phyloP scores from a whole-genome alignment of 1,140 invertebrate species.

The Lethrus apterus region DNA sequence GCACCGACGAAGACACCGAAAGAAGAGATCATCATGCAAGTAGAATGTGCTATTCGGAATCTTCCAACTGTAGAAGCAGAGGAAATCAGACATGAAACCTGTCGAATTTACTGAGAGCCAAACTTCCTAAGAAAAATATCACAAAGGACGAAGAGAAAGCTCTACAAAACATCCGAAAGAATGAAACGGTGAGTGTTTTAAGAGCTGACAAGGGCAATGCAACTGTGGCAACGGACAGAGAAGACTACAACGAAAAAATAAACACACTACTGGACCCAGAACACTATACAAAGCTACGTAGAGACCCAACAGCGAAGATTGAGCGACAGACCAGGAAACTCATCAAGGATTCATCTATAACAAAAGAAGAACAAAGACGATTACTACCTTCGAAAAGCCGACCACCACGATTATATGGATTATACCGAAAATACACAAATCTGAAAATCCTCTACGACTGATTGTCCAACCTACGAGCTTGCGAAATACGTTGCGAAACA shows the following conservation, averaged over 20 bases:
- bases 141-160: background rate
- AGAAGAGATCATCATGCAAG: conserved; percentile 7
- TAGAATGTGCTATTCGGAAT: conserved; percentile 4
- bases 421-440: too few species aligned
- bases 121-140: background rate
- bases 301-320: background rate
- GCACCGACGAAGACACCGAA: conserved; percentile 6
- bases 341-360: conserved; percentile 2
- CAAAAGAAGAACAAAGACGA: conserved; percentile 1
- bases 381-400: background rate
- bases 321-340: background rate
- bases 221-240: background rate
- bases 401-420: background rate
- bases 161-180: background rate
- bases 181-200: background rate
- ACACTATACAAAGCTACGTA: conserved; percentile 1
- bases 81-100: conserved; percentile 6
- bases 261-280: conserved; percentile 1
- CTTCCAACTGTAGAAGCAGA: background rate
- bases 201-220: background rate
- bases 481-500: too few species aligned
- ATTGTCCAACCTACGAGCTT: too few species aligned
- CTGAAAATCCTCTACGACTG: too few species aligned
- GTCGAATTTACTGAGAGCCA: background rate
- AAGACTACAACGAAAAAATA: conserved; percentile 9